Evolutionary conservation across 2,888 invertebrate species (phyloP), one percentile per base, ranked within the genome.

Genomic region (Lamellibrachia satsuma): DNA sequence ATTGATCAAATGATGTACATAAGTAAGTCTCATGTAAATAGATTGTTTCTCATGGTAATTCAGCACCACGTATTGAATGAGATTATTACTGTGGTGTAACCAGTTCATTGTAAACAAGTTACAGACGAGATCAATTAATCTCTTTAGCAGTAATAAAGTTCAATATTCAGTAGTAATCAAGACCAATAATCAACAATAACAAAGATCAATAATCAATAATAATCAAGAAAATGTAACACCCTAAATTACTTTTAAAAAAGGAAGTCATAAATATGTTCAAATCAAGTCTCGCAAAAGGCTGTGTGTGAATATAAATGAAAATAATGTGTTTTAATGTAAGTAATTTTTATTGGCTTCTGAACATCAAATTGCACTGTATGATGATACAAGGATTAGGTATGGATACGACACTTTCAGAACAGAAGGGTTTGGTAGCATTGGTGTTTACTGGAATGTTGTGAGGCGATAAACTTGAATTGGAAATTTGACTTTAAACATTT

Each of bases 21-120:
- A 75, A 75, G 75, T 75, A 75, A 75, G 75, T 75, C 75, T 15
- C 75, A n/a, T 75, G 75, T 75, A 75, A 75, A 75, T 75, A 75
- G 75, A 75, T 75, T 75, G 22, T 75, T 75, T 75, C 75, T 75
- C 75, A 6, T 75, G 75, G 75, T 75, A 15, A 75, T 75, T 75
- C n/a, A n/a, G 75, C 75, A 15, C 15, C 75, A 22, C n/a, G 75
- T 75, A 75, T 22, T 75, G 75, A 75, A 75, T 75, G 75, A 75
- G 75, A 75, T 75, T 75, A 75, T n/a, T 75, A n/a, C 22, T 75
- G 15, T 15, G 15, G 75, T n/a, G 15, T 75, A 75, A 4, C 75
- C 15, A 75, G 22, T 75, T 75, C 75, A 15, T 75, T 15, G 22
- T n/a, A 22, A 22, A 15, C 75, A 22, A 15, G 15, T 22, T 22